A percentile compares a stretch with the other conserved stretches of the same genome.
Conservation (phyloP, 2,888 invertebrate genomes). For the Camponotus fellah region DNA sequence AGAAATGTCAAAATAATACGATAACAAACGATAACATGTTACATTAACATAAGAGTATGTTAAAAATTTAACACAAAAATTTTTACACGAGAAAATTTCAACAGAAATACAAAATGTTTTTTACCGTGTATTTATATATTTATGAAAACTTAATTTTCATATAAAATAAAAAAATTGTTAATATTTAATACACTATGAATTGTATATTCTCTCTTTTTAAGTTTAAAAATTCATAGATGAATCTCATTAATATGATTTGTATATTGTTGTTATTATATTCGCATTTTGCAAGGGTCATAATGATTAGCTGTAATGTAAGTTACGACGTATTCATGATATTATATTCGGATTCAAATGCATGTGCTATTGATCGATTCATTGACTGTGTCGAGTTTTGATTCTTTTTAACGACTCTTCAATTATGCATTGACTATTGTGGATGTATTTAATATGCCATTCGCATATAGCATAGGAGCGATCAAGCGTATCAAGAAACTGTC, state of each 20-base stretch:
- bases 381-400: conserved; percentile 26
- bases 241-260: background rate
- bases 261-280: background rate
- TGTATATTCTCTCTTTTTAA: background rate
- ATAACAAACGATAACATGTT: no score
- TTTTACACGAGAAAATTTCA: no score
- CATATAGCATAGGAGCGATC: conserved; percentile 9
- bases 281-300: background rate
- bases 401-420: conserved; percentile 35
- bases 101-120: no score
- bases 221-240: background rate
- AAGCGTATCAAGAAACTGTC: conserved; percentile 1
- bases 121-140: background rate
- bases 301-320: conserved; percentile 11
- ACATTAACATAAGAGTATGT: no score
- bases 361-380: conserved; percentile 14
- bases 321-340: conserved; percentile 24
- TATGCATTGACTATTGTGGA: background rate
- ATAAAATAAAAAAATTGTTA: background rate
- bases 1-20: no score
- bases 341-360: conserved; percentile 3
- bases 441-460: background rate
- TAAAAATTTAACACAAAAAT: no score
- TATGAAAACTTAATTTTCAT: background rate
- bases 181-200: background rate